A percentile compares a stretch with the other conserved stretches of the same genome.
Evolutionary conservation across 2,113 vertebrate species (phyloP).

Genomic region (Paraplagusia blochii): DNA sequence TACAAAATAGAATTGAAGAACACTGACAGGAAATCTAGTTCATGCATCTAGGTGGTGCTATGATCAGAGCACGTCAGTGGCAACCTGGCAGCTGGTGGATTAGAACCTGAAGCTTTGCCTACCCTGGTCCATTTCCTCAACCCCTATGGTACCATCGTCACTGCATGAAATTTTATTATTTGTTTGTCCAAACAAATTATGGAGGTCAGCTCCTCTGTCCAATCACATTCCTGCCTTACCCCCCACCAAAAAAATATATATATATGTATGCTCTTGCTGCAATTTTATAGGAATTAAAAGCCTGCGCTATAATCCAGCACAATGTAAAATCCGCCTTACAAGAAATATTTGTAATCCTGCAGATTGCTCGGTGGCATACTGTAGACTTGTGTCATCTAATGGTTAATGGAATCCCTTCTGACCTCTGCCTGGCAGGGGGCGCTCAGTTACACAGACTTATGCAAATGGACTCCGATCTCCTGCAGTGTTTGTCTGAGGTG

Average conservation of each 20-base stretch:
- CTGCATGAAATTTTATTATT: no score
- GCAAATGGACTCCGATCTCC: constrained; percentile 57
- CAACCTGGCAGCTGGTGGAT: no score
- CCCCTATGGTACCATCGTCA: no score
- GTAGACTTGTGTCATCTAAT: constrained; percentile 44
- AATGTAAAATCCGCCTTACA: constrained; percentile 53
- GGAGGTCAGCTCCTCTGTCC: constrained; percentile 66
- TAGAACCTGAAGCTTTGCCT: no score
- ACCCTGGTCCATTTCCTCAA: no score
- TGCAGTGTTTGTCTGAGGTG: constrained; percentile 51
- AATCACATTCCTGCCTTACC: constrained; percentile 56
- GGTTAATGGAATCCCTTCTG: constrained; percentile 37
- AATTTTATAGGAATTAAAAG: constrained; percentile 75
- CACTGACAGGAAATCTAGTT: no score
- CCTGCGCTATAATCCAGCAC: constrained; percentile 71
- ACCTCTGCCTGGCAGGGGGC: constrained; percentile 52
- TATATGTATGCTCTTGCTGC: no score
- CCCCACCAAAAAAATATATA: no score
- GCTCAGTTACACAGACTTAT: constrained; percentile 55
- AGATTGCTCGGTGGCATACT: constrained; percentile 29
- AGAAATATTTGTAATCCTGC: constrained; percentile 53
- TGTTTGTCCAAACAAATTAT: constrained; percentile 39
- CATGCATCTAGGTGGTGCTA: no score
- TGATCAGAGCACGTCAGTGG: no score
- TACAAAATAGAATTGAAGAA: no score